A percentile compares a stretch with the other conserved stretches of the same genome.
phyloP scores from a whole-genome alignment of 2,797 vertebrate species.

The Ficedula albicollis region DNA sequence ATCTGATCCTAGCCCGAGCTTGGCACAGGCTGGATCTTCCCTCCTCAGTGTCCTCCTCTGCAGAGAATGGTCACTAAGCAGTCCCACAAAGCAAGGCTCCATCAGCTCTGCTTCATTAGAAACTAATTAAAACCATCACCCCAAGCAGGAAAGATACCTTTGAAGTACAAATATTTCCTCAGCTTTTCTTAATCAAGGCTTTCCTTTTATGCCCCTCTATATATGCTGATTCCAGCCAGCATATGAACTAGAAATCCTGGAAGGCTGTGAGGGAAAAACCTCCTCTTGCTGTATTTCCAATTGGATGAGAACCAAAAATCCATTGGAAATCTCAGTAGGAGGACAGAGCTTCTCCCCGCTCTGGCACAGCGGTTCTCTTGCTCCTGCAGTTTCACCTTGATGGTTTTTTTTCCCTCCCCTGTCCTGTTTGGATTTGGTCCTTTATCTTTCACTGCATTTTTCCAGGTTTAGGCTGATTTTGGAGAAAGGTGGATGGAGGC shows the following conservation, averaged over 20 bases:
- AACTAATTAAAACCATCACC: conserved; percentile 23
- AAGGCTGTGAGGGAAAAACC: conserved; percentile 41
- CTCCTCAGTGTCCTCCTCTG: background rate
- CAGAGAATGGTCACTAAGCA: background rate
- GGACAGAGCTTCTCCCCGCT: background rate
- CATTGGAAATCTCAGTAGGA: conserved; percentile 28
- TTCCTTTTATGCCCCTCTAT: background rate
- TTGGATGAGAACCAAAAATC: conserved; percentile 20
- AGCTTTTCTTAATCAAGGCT: conserved; percentile 44
- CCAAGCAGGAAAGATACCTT: conserved; percentile 31
- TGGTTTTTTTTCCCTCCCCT: background rate
- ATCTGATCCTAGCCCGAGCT: background rate
- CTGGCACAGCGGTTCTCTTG: background rate
- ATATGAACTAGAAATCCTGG: conserved; percentile 35
- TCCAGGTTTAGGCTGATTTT: background rate
- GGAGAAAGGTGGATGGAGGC: background rate
- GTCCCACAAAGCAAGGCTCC: background rate
- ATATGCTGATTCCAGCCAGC: background rate
- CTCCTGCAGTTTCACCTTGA: background rate
- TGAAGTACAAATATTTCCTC: conserved; percentile 47
- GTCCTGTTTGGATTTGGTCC: background rate
- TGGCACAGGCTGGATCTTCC: background rate
- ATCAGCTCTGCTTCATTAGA: background rate
- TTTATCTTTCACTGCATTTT: background rate
- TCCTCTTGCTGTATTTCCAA: conserved; percentile 16